Percentiles rank a stretch among this genome's conserved stretches.
Evolutionary conservation across 2,113 vertebrate genomes (phyloP).

Genomic region (Speoplatyrhinus poulsoni): DNA sequence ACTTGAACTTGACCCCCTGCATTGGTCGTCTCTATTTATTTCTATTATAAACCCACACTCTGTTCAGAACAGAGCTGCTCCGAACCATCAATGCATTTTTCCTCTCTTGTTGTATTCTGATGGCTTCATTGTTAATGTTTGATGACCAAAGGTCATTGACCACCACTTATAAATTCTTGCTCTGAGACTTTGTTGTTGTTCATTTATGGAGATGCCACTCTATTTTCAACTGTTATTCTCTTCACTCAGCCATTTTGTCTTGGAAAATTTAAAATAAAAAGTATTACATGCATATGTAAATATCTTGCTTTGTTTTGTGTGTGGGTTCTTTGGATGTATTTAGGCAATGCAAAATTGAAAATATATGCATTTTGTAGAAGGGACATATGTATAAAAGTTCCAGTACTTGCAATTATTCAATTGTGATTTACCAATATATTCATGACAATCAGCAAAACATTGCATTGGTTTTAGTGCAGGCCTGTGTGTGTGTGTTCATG

Average conservation of each 20-base stretch:
- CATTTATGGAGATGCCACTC: slow-evolving; percentile 90
- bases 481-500: background rate
- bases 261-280: slow-evolving; percentile 70
- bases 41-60: slow-evolving; percentile 83
- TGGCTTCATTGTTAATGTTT: slow-evolving; percentile 56
- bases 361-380: no score
- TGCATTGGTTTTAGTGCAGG: background rate
- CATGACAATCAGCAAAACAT: background rate
- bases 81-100: slow-evolving; percentile 81
- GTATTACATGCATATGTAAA: slow-evolving; percentile 70
- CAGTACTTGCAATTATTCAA: no score
- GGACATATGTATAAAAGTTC: no score
- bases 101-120: slow-evolving; percentile 75
- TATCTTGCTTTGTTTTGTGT: slow-evolving; percentile 25
- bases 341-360: background rate
- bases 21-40: slow-evolving; percentile 98
- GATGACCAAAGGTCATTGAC: slow-evolving; percentile 96
- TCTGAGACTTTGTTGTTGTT: slow-evolving; percentile 65
- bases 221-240: slow-evolving; percentile 88
- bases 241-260: slow-evolving; percentile 98
- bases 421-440: no score
- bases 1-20: slow-evolving; percentile 91
- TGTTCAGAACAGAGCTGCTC: slow-evolving; percentile 88
- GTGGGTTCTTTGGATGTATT: background rate
- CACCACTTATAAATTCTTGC: slow-evolving; percentile 75